Conservation (phyloP, 2,797 vertebrate genomes). For the Chiloscyllium punctatum region DNA sequence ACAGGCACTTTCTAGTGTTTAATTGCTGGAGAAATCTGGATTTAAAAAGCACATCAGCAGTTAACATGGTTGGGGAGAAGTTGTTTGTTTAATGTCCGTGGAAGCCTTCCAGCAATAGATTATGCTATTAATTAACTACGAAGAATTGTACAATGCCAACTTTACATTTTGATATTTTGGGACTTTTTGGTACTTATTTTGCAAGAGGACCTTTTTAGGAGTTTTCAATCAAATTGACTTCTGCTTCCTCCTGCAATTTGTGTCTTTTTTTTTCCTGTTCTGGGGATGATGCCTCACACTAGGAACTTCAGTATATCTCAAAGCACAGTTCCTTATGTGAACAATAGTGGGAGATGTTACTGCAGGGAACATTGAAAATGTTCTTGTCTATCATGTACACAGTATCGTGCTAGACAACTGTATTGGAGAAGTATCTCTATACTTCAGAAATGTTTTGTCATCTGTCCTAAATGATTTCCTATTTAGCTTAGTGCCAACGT, state of each 20-base stretch:
- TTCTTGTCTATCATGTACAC: background rate
- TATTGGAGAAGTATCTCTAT: background rate
- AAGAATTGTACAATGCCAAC: background rate
- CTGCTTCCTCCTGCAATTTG: background rate
- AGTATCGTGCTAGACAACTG: background rate
- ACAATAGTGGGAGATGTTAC: background rate
- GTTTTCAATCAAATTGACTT: background rate
- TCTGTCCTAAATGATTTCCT: background rate
- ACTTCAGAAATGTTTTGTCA: background rate
- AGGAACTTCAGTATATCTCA: background rate
- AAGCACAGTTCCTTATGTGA: background rate
- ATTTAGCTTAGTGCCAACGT: background rate
- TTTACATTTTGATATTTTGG: background rate
- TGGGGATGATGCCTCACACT: background rate
- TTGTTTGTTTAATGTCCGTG: constrained; percentile 38
- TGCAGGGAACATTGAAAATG: background rate
- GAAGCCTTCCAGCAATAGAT: background rate
- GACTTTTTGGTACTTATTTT: background rate
- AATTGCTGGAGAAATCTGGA: constrained; percentile 40
- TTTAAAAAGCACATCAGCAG: constrained; percentile 36
- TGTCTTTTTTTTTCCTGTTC: background rate
- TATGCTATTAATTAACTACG: background rate
- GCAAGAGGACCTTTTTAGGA: background rate
- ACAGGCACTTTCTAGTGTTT: constrained; percentile 36
- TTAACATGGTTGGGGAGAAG: constrained; percentile 34